These are phyloP conservation scores for Monomorium pharaonis DNA, from an alignment of 1,140 invertebrate genomes.

Conservation along the genomic window DNA sequence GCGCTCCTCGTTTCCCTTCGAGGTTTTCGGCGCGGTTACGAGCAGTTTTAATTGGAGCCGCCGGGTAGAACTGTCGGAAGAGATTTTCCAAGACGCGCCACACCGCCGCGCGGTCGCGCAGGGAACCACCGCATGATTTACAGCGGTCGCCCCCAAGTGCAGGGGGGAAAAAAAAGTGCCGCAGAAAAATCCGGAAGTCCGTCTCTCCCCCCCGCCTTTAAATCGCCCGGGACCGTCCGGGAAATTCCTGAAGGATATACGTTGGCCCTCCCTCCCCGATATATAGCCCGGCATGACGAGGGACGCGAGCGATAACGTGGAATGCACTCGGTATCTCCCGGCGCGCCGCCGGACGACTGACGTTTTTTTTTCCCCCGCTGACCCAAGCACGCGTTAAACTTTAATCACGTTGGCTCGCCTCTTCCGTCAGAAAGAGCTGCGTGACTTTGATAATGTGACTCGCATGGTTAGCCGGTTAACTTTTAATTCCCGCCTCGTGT, in stretches of 20 bases:
- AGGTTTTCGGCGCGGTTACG: constrained; percentile 53
- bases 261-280: constrained; percentile 53
- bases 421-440: constrained; percentile 56
- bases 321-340: constrained; percentile 60
- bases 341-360: constrained; percentile 37
- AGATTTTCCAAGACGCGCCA: constrained; percentile 63
- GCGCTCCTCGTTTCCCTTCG: background rate
- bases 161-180: constrained; percentile 47
- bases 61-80: constrained; percentile 55
- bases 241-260: constrained; percentile 68
- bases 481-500: constrained; percentile 49
- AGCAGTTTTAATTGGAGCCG: constrained; percentile 68
- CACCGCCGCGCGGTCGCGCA: background rate
- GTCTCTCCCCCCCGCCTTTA: constrained; percentile 37
- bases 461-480: constrained; percentile 56
- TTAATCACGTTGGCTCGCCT: constrained; percentile 44
- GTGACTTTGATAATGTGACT: constrained; percentile 57
- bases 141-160: background rate
- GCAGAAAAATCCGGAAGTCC: constrained; percentile 65
- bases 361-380: constrained; percentile 25
- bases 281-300: constrained; percentile 60
- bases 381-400: constrained; percentile 60
- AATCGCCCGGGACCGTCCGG: constrained; percentile 59
- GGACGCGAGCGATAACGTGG: constrained; percentile 61
- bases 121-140: constrained; percentile 36